Percentiles rank a stretch among this genome's conserved stretches.
phyloP scores from a whole-genome alignment of 2,113 vertebrate species.

The Promerops cafer region DNA sequence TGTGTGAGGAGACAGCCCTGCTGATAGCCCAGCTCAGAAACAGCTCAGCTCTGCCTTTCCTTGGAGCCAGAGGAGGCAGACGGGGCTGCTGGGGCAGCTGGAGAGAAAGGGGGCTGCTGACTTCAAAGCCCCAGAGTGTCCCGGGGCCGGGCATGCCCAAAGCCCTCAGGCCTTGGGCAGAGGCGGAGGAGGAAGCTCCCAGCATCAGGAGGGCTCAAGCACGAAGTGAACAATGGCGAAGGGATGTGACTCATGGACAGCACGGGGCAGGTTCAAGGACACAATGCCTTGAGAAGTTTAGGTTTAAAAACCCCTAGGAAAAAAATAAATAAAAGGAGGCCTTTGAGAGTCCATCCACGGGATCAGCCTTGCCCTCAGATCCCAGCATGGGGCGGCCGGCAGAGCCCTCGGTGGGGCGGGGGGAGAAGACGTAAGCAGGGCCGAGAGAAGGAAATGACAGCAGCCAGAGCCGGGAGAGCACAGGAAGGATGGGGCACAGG shows the following conservation, averaged over 20 bases:
- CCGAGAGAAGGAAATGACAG: constrained; percentile 52
- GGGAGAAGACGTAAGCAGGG: neutral
- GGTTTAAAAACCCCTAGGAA: neutral
- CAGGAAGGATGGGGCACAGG: constrained; percentile 61
- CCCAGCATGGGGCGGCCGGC: constrained; percentile 17
- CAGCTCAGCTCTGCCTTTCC: neutral
- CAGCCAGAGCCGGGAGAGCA: neutral
- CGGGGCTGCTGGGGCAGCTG: neutral
- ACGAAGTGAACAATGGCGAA: constrained; percentile 9
- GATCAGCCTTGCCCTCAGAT: neutral
- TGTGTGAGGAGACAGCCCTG: neutral
- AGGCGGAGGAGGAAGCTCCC: constrained; percentile 57
- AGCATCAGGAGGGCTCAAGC: constrained; percentile 41
- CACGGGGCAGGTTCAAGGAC: constrained; percentile 37
- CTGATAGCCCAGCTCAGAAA: neutral
- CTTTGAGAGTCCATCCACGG: neutral
- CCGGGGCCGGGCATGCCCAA: neutral
- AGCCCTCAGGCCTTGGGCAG: neutral
- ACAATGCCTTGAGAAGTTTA: constrained; percentile 30
- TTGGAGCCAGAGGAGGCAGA: neutral
- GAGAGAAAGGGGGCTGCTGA: neutral
- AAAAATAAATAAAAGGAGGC: neutral
- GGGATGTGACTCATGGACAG: constrained; percentile 62
- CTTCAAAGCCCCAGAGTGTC: neutral
- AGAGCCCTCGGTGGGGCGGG: neutral